These are phyloP conservation scores for Nicator chloris DNA, from an alignment of 2,113 vertebrate genomes.

Conservation along the genomic window DNA sequence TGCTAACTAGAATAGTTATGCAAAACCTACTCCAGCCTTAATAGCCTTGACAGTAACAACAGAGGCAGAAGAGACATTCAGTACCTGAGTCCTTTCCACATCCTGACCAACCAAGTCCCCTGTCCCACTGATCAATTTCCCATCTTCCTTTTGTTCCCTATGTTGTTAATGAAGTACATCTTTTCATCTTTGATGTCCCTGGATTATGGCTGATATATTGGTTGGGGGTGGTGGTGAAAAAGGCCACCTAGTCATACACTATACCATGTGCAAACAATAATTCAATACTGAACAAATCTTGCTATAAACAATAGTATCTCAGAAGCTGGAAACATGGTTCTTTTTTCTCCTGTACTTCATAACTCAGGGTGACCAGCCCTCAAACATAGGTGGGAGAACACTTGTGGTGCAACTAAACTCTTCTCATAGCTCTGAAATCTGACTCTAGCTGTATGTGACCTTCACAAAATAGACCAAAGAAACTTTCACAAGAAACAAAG, in stretches of 20 bases:
- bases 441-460: background rate
- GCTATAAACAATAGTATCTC: background rate
- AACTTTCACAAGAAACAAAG: background rate
- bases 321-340: background rate
- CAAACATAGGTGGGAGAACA: background rate
- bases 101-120: background rate
- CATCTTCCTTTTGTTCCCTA: background rate
- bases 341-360: background rate
- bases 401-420: background rate
- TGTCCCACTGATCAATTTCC: rapidly evolving
- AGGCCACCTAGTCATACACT: background rate
- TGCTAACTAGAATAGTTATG: background rate
- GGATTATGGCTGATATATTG: background rate
- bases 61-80: background rate
- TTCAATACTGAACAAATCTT: background rate
- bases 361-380: background rate
- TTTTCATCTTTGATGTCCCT: background rate
- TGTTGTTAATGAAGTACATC: background rate
- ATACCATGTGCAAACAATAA: background rate
- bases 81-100: background rate
- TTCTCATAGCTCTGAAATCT: background rate
- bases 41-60: background rate
- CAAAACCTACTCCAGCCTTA: background rate
- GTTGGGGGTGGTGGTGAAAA: background rate
- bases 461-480: background rate